A percentile compares a stretch with the other conserved stretches of the same genome.
phyloP scores from a whole-genome alignment of 1,140 invertebrate genomes.

The Zaprionus gabonicus region DNA sequence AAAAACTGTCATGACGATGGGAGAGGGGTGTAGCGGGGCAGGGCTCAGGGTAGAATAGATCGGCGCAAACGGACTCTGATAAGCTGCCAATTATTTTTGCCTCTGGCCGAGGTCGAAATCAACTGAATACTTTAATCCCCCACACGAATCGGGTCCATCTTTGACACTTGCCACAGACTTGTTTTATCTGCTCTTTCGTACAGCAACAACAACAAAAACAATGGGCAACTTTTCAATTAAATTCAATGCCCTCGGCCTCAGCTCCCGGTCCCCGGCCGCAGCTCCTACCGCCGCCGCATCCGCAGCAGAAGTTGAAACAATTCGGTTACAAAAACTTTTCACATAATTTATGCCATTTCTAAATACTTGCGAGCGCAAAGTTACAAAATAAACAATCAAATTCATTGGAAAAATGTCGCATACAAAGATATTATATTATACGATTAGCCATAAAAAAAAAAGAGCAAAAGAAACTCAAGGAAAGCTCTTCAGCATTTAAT shows the following conservation, averaged over 20 bases:
- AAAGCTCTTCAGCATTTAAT: constrained; percentile 28
- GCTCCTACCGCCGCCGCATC: neutral
- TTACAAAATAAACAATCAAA: constrained; percentile 62
- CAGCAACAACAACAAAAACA: constrained; percentile 10
- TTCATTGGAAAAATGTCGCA: constrained; percentile 63
- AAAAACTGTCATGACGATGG: constrained; percentile 1
- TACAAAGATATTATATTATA: constrained; percentile 27
- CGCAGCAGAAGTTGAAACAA: constrained; percentile 48
- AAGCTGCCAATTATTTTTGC: constrained; percentile 50
- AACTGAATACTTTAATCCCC: constrained; percentile 32
- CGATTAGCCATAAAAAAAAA: constrained; percentile 31
- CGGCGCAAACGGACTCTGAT: neutral
- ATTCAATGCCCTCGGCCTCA: constrained; percentile 28
- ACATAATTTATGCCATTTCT: constrained; percentile 73
- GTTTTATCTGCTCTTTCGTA: neutral
- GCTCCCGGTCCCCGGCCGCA: neutral
- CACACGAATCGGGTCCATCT: constrained; percentile 8
- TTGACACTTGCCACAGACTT: constrained; percentile 24
- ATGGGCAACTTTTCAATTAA: constrained; percentile 73
- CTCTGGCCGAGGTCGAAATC: neutral
- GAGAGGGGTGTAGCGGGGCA: too few species aligned
- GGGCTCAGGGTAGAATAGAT: neutral
- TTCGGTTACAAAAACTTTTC: constrained; percentile 69
- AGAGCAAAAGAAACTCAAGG: constrained; percentile 14
- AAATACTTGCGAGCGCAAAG: constrained; percentile 59